Evolutionary conservation across 2,888 invertebrate species (phyloP).

Genomic region (Dynastes hyllus): DNA sequence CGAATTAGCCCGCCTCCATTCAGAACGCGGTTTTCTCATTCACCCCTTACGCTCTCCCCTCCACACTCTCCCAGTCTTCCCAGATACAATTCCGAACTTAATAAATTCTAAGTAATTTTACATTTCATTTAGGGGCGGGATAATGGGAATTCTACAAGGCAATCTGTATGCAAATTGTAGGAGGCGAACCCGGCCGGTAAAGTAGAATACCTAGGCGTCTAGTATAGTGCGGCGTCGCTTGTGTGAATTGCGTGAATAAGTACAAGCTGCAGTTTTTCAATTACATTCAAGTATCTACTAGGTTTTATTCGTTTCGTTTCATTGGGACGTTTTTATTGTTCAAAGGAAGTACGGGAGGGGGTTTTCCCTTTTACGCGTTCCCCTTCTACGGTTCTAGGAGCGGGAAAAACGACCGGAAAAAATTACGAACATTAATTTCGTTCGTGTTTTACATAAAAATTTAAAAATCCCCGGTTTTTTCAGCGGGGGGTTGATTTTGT

Average conservation of each 20-base stretch:
- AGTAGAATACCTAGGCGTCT: constrained; percentile 6
- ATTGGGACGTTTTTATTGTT: neutral
- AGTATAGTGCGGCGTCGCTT: constrained; percentile 7
- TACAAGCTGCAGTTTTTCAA: constrained; percentile 47
- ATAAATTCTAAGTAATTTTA: constrained; percentile 49
- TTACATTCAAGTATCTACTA: constrained; percentile 47
- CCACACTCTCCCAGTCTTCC: neutral
- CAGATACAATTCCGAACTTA: constrained; percentile 47
- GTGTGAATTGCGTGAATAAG: constrained; percentile 28
- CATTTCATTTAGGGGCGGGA: constrained; percentile 48
- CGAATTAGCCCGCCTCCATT: no score
- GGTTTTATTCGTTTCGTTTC: constrained; percentile 40
- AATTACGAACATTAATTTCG: constrained; percentile 40
- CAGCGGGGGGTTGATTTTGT: neutral
- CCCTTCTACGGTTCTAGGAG: neutral
- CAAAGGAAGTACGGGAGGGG: neutral
- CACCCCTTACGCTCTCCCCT: neutral
- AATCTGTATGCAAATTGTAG: constrained; percentile 52
- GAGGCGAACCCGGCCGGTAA: constrained; percentile 38
- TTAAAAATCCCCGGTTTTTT: no score
- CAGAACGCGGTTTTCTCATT: no score
- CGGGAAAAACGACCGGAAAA: constrained; percentile 16
- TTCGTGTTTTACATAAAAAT: constrained; percentile 46
- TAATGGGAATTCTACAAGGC: constrained; percentile 52
- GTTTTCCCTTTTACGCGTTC: no score